Evolutionary conservation across 2,888 invertebrate species (phyloP), one percentile per base, ranked within the genome.

Genomic region (Anodontia alba): DNA sequence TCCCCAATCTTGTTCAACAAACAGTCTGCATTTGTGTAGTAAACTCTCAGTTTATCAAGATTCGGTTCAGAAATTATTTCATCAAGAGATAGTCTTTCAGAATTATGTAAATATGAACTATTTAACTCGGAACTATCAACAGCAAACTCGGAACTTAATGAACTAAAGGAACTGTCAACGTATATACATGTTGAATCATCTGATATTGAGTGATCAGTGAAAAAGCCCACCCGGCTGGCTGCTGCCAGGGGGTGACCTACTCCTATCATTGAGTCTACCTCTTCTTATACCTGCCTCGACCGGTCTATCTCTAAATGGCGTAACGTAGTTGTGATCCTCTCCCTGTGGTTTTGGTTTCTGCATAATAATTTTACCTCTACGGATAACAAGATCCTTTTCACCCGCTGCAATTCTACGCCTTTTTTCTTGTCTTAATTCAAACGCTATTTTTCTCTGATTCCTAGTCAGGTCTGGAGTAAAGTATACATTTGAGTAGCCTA

Each of bases 11-110:
- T 73, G 23, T 73, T 73, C 43, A 73, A n/a, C 31, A 57, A 73
- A 26, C 62, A 57, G 57, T 73, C 73, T 23, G 73, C 73, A 57
- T 73, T 73, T 42, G 36, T 42, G 20, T 72, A 72, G 46, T 72
- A 72, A 49, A 51, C 7, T 23, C 31, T 70, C 43, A 70, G 70
- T 8, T 73, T 73, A 36, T 62, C 8, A 3, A 57, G n/a, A n/a
- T n/a, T n/a, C n/a, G n/a, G n/a, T n/a, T n/a, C n/a, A n/a, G n/a
- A 23, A 23, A 8, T 38, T 67, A 38, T 38, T 38, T 12, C 5
- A 7, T n/a, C 29, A 7, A 17, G 5, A 12, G 17, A 33, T 12
- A 33, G 23, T n/a, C 29, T 5, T 15, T 20, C 5, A 23, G 66
- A 66, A 66, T 36, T 38, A 38, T 38, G 5, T 66, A 26, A 66